Base-by-base conservation (phyloP, 2,888 invertebrate genomes). In the Balanococcus diminutus region DNA sequence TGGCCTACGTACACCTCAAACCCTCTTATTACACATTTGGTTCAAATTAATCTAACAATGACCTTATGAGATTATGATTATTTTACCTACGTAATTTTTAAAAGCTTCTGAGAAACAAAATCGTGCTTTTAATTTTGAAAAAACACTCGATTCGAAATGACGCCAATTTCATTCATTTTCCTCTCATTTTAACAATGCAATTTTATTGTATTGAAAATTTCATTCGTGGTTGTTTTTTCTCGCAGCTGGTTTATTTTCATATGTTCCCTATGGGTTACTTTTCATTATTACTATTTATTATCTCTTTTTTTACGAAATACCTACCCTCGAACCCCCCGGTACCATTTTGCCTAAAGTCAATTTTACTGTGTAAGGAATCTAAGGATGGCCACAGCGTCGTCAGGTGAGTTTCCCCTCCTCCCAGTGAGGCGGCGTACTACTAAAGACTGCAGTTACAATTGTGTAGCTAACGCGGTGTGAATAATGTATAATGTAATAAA, bases 271-370 rank as follows among this genome's bases (percentile, higher is more conserved):
- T 67, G 67, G 67, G 67, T 67, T 28, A 67, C 67, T 67, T 67
- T 67, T 28, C 16, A 67, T 56, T 56, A 22, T 72, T 32, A n/a
- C n/a, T n/a, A n/a, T n/a, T 28, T 72, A 79, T 36, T 36, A 31
- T 31, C 5, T 72, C n/a, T 72, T 67, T 72, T 79, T 79, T 31
- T 61, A 67, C 16, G 67, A 67, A 25, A 67, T 67, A 28, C 67
- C 67, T 67, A 67, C 46, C 46, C 14, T 22, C 4, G 19, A 42
- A n/a, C n/a, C n/a, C n/a, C 42, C 42, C n/a, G 46, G n/a, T 56
- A 56, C 75, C 36, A 36, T 79, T 79, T 36, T 79, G 75, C 75
- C 25, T 36, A 36, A 79, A 79, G 75, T 79, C 75, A 79, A 79
- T 79, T 79, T 36, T 32, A 79, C 8, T 79, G 36, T 79, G n/a